Percentiles rank a stretch among this genome's conserved stretches.
These are phyloP conservation scores for Agonopterix arenella DNA, from an alignment of 2,888 invertebrate genomes.

Conservation along the genomic window DNA sequence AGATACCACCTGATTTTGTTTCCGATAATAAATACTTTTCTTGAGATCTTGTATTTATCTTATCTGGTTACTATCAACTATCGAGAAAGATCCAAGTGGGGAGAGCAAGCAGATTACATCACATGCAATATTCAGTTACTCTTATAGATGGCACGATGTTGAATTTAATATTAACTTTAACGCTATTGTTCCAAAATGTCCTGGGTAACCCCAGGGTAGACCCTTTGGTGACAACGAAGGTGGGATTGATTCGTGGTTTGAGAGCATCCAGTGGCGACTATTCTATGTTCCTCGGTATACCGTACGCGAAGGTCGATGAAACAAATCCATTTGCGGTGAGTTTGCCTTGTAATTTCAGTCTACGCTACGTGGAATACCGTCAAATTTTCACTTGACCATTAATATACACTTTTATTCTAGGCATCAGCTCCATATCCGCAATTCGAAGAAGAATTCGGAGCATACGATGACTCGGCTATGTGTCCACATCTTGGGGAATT, in stretches of 20 bases:
- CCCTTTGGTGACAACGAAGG: constrained; percentile 16
- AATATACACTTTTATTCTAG: constrained; percentile 22
- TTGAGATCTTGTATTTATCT: too few species aligned
- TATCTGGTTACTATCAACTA: too few species aligned
- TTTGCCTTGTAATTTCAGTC: neutral
- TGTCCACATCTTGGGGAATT: constrained; percentile 38
- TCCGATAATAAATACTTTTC: too few species aligned
- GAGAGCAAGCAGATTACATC: too few species aligned
- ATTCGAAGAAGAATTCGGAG: constrained; percentile 34
- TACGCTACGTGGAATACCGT: too few species aligned
- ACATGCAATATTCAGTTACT: too few species aligned
- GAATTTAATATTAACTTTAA: neutral
- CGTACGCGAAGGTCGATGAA: constrained; percentile 26
- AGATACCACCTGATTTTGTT: too few species aligned
- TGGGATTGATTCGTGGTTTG: constrained; percentile 25
- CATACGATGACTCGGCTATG: constrained; percentile 30
- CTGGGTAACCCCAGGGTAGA: constrained; percentile 2
- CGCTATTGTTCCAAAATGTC: neutral
- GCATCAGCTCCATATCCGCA: constrained; percentile 22
- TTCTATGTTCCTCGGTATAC: constrained; percentile 34
- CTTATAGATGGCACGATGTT: too few species aligned
- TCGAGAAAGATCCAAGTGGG: too few species aligned
- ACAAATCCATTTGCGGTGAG: constrained; percentile 38
- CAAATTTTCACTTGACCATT: too few species aligned
- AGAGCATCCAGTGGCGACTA: constrained; percentile 28